Percentiles rank a stretch among this genome's conserved stretches.
Conservation (phyloP, 2,797 vertebrate species). For the Delichon dasypus region DNA sequence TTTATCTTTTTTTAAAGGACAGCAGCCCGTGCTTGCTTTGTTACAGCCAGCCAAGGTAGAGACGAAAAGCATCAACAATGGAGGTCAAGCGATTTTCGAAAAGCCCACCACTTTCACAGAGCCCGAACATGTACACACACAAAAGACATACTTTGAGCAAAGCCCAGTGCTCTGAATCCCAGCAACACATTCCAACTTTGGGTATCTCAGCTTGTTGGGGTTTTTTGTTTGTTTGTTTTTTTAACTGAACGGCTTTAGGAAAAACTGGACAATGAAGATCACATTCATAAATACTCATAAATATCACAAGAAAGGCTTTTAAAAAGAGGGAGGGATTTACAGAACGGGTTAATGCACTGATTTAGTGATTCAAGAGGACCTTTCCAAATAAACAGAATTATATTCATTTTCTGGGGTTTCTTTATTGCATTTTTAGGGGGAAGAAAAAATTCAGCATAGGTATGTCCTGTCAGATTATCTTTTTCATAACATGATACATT, state of each 20-base stretch:
- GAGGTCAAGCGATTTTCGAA: conserved; percentile 62
- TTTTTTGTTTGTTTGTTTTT: too few relatives aligned
- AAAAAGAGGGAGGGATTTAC: neutral
- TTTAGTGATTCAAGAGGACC: neutral
- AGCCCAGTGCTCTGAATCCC: neutral
- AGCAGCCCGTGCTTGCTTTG: conserved; percentile 25
- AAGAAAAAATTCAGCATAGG: neutral
- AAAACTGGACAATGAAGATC: conserved; percentile 28
- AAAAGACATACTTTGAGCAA: conserved; percentile 27
- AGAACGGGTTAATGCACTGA: neutral
- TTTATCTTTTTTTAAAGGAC: neutral
- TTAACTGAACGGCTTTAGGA: neutral
- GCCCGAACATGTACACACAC: conserved; percentile 2
- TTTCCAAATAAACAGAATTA: neutral
- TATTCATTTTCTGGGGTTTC: neutral
- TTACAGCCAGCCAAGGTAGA: conserved; percentile 37
- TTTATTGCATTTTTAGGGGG: neutral
- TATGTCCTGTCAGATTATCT: conserved; percentile 1
- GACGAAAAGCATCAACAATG: conserved; percentile 45
- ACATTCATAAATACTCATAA: neutral
- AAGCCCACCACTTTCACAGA: conserved; percentile 50
- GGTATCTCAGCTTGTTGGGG: neutral
- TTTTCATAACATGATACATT: conserved; percentile 5
- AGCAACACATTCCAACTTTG: neutral
- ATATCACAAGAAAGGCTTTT: neutral